Base-by-base conservation (phyloP, 2,888 invertebrate species). In the Autographa pulchrina region DNA sequence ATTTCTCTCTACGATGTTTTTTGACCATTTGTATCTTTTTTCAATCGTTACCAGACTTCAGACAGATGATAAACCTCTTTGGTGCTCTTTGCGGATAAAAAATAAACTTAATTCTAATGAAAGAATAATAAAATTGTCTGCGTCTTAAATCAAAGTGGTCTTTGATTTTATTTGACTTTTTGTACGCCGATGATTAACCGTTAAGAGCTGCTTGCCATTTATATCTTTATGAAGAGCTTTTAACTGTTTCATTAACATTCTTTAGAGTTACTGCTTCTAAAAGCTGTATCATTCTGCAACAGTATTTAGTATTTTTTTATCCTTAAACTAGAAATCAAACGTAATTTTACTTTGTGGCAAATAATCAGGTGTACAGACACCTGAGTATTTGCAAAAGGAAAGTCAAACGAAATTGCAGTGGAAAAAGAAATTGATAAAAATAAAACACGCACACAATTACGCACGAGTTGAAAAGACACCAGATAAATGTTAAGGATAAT, bases 1-100 rank as follows among this genome's bases (percentile, higher is more conserved):
- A 91, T 92, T 91, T 90, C 86, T 89, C 87, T 85, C 83, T 86
- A 79, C 83, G 87, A 80, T 85, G 86, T 89, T 89, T 88, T 88
- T 85, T 85, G 83, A 76, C 82, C 83, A 81, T 88, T 88, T 89
- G 72, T 78, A 63, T 73, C 63, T 61, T 68, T 75, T 84, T 86
- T 77, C 83, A 83, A 86, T 79, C 75, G 77, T 86, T 88, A 87
- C 82, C 82, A 25, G 13, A 25, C 54, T 56, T 56, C 75, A 83
- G 74, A 72, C 77, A 71, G 74, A 67, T 74, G 80, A 35, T 67
- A 70, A 43, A 62, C n/a, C 48, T 70, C 66, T 56, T 56, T 25
- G 25, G 25, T 64, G 69, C 54, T 77, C 68, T 77, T 80, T 78
- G 76, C 54, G 75, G 75, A 82, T 76, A 82, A 82, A 81, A 86